Conservation (phyloP, 1,140 invertebrate species). For the Diorhabda sublineata region DNA sequence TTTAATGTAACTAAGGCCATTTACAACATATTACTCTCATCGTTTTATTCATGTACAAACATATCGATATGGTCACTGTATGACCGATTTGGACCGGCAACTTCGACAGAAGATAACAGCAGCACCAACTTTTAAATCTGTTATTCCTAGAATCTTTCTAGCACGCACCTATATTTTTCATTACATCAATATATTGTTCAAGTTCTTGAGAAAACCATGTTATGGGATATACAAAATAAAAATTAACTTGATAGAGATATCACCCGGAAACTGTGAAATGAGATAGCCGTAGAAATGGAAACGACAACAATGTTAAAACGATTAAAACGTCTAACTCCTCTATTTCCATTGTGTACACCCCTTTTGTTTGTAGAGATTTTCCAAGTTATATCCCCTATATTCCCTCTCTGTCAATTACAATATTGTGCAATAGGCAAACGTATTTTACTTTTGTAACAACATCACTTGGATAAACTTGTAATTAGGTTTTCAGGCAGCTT, state of each 20-base stretch:
- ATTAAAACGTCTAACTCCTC: background rate
- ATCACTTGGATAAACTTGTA: too few species aligned
- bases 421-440: too few species aligned
- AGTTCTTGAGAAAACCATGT: background rate
- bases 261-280: background rate
- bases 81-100: background rate
- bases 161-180: too few species aligned
- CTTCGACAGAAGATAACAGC: background rate
- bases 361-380: background rate
- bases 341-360: conserved; percentile 4
- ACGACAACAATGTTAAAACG: too few species aligned
- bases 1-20: background rate
- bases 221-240: background rate
- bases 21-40: background rate
- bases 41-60: background rate
- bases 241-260: background rate
- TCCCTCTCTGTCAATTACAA: background rate
- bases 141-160: too few species aligned
- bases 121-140: too few species aligned
- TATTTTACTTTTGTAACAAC: too few species aligned
- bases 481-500: too few species aligned
- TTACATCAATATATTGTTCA: too few species aligned
- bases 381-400: background rate
- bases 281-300: too few species aligned
- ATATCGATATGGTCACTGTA: background rate